Percentiles rank a stretch among this genome's conserved stretches.
Conservation (phyloP, 2,113 vertebrate species). For the Danionella cerebrum region DNA sequence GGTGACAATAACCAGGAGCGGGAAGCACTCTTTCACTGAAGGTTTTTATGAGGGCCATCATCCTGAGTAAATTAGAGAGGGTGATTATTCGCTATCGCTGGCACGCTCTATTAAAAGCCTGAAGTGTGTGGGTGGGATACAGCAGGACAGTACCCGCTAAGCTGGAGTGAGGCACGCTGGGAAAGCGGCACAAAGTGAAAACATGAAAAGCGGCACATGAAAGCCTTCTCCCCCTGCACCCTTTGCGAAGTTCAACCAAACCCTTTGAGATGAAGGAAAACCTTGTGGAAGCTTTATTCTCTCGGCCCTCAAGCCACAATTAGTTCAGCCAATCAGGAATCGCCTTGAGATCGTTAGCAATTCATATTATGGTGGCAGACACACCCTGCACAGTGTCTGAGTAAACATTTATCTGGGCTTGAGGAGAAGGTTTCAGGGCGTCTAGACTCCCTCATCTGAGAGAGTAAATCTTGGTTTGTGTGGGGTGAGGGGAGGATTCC, state of each 20-base stretch:
- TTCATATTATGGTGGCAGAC: neutral
- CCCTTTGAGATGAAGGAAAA: neutral
- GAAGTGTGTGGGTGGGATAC: slow-evolving; percentile 7
- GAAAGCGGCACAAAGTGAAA: slow-evolving; percentile 8
- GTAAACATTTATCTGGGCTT: too few species aligned
- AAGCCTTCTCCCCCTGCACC: neutral
- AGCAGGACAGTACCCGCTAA: slow-evolving; percentile 6
- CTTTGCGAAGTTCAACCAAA: neutral
- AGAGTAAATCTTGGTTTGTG: neutral
- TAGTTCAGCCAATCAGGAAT: neutral
- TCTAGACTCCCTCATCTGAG: slow-evolving; percentile 8
- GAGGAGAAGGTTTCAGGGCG: neutral
- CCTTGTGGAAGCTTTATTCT: neutral
- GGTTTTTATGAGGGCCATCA: slow-evolving; percentile 8
- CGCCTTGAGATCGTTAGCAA: slow-evolving; percentile 8
- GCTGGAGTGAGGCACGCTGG: slow-evolving; percentile 15
- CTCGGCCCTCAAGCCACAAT: slow-evolving; percentile 11
- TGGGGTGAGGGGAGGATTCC: neutral
- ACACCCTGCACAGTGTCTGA: neutral
- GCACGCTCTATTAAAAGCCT: slow-evolving; percentile 19
- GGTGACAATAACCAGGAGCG: slow-evolving; percentile 6
- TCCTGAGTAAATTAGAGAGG: slow-evolving; percentile 13
- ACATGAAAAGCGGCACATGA: neutral
- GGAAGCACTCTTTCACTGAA: neutral
- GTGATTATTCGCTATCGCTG: slow-evolving; percentile 5